Percentiles rank a stretch among this genome's conserved stretches.
Evolutionary conservation across 2,113 vertebrate species (phyloP).

Genomic region (Xenotilapia leptura): DNA sequence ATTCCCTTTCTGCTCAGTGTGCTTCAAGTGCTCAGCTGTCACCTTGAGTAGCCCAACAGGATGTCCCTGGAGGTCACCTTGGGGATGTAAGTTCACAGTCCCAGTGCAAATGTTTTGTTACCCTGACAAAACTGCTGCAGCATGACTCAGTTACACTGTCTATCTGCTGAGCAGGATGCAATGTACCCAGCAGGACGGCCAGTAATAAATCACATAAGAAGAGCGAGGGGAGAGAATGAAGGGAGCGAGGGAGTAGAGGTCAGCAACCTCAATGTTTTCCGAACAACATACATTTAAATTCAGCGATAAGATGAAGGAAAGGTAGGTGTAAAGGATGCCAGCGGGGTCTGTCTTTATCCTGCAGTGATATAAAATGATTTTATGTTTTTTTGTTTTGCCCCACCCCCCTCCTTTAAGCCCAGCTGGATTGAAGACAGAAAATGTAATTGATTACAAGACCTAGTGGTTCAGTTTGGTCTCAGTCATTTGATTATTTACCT

Average conservation of each 20-base stretch:
- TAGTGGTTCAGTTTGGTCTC: conserved; percentile 5
- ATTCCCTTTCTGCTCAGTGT: not conserved
- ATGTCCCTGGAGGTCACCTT: conserved; percentile 57
- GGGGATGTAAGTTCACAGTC: conserved; percentile 33
- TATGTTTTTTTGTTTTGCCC: not conserved
- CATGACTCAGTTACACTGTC: conserved; percentile 49
- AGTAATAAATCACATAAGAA: conserved; percentile 40
- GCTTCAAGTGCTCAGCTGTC: conserved; percentile 28
- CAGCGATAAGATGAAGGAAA: not conserved
- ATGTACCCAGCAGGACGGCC: not conserved
- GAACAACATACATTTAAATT: conserved; percentile 31
- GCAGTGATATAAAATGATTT: not conserved
- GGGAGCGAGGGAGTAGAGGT: conserved; percentile 13
- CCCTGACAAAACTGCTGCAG: conserved; percentile 50
- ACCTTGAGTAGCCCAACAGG: conserved; percentile 42
- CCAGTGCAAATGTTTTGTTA: conserved; percentile 34
- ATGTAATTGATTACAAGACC: conserved; percentile 39
- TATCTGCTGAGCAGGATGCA: conserved; percentile 9
- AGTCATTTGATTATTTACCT: conserved; percentile 13
- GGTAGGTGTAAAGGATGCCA: not conserved
- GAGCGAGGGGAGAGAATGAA: conserved; percentile 1
- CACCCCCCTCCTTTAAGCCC: not conserved
- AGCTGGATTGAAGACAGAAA: not conserved
- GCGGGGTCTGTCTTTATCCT: not conserved
- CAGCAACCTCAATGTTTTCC: conserved; percentile 36